A percentile compares a stretch with the other conserved stretches of the same genome.
These are phyloP conservation scores for Hippocampus guttulatus DNA, from an alignment of 2,113 vertebrate genomes.

Conservation along the genomic window DNA sequence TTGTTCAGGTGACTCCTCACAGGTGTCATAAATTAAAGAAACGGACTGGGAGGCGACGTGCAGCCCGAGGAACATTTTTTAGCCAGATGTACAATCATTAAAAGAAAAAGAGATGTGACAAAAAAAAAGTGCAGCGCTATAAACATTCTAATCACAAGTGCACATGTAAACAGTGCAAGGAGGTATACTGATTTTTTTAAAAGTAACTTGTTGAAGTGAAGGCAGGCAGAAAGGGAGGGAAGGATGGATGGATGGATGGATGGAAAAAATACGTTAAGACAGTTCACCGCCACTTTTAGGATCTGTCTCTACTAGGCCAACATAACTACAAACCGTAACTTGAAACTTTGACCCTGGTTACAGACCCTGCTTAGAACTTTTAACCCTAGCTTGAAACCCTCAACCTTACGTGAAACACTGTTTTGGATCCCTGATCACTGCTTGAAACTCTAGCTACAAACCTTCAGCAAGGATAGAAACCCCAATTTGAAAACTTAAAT, in stretches of 20 bases:
- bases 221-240: not conserved
- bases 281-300: not conserved
- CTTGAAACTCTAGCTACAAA: no score
- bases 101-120: not conserved
- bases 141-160: not conserved
- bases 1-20: constrained; percentile 16
- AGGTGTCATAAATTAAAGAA: constrained; percentile 46
- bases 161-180: not conserved
- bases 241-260: not conserved
- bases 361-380: no score
- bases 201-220: no score
- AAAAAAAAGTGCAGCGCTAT: no score
- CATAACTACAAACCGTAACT: not conserved
- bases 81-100: not conserved
- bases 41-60: constrained; percentile 3
- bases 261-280: not conserved
- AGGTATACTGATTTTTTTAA: no score
- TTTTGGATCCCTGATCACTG: no score
- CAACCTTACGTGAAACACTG: not conserved
- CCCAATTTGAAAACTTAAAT: no score
- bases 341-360: not conserved
- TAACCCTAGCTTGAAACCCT: not conserved
- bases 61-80: not conserved
- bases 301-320: not conserved
- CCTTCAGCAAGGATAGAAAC: no score